These are phyloP conservation scores for Orthosia gothica DNA, from an alignment of 2,888 invertebrate species.

Conservation along the genomic window DNA sequence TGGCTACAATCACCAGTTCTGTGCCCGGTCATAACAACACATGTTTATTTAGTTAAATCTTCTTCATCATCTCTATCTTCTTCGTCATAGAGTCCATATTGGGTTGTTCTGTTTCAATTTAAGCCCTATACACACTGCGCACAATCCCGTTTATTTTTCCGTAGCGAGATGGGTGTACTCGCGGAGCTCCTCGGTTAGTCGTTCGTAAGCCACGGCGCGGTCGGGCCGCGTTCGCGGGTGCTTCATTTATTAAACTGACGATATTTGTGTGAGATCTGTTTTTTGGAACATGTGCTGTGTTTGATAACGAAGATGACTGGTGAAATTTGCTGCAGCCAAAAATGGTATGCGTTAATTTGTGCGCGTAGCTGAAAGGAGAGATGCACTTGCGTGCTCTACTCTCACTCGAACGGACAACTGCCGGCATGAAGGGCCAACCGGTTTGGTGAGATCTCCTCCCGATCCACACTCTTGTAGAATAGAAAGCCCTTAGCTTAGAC, in stretches of 20 bases:
- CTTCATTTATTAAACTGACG: constrained; percentile 47
- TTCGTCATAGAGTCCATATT: constrained; percentile 69
- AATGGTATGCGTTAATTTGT: constrained; percentile 84
- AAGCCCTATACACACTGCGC: constrained; percentile 78
- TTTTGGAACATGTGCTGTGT: constrained; percentile 85
- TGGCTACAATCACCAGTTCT: constrained; percentile 72
- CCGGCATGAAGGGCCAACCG: constrained; percentile 90
- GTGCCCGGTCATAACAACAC: constrained; percentile 68
- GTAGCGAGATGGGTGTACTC: constrained; percentile 73
- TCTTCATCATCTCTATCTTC: constrained; percentile 63
- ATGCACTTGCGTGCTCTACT: constrained; percentile 85
- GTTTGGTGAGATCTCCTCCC: constrained; percentile 89
- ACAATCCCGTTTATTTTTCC: constrained; percentile 84
- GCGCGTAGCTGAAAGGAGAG: constrained; percentile 82
- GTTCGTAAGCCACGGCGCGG: constrained; percentile 76
- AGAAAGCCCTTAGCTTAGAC: constrained; percentile 73
- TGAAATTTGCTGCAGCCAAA: constrained; percentile 83
- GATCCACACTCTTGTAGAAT: constrained; percentile 77
- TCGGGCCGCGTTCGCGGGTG: constrained; percentile 71
- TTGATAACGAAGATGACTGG: constrained; percentile 86
- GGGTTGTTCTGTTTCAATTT: constrained; percentile 67
- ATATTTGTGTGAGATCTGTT: constrained; percentile 69
- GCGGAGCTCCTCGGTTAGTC: constrained; percentile 75
- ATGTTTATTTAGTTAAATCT: constrained; percentile 66
- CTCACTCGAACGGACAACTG: constrained; percentile 78